Conservation (phyloP, 2,797 vertebrate species). For the Pempheris klunzingeri region DNA sequence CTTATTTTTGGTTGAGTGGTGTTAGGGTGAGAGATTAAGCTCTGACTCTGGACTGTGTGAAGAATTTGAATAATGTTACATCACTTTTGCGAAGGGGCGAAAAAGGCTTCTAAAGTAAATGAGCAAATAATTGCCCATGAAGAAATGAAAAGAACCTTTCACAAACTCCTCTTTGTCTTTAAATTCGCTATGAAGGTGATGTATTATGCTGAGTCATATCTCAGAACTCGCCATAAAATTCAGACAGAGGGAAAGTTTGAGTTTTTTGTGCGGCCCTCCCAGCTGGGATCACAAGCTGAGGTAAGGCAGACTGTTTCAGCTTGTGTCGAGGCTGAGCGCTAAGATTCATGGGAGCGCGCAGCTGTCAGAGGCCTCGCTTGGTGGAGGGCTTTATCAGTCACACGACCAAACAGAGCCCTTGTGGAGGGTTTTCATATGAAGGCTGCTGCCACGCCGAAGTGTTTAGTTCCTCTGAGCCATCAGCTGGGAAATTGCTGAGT, state of each 20-base stretch:
- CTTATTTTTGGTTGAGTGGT: neutral
- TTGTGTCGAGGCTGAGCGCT: slow-evolving; percentile 34
- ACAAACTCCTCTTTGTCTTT: neutral
- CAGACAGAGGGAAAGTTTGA: slow-evolving; percentile 2
- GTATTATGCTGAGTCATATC: slow-evolving; percentile 14
- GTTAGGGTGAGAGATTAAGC: slow-evolving; percentile 3
- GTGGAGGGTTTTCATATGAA: slow-evolving; percentile 48
- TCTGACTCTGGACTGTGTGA: neutral
- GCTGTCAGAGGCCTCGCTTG: slow-evolving; percentile 71
- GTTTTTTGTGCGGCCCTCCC: slow-evolving; percentile 26
- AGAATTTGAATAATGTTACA: neutral
- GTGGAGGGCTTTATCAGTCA: slow-evolving; percentile 66
- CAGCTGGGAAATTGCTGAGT: slow-evolving; percentile 86
- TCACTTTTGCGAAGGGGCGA: slow-evolving; percentile 3
- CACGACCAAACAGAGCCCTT: slow-evolving; percentile 46
- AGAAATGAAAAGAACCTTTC: slow-evolving; percentile 4
- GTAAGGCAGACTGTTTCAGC: slow-evolving; percentile 24
- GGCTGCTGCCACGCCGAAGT: slow-evolving; percentile 61
- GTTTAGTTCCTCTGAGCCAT: slow-evolving; percentile 75
- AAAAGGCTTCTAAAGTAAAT: slow-evolving; percentile 17
- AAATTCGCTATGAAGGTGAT: slow-evolving; percentile 18
- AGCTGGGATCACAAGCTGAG: slow-evolving; percentile 48
- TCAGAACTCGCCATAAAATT: slow-evolving; percentile 26
- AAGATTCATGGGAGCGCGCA: slow-evolving; percentile 57
- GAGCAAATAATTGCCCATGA: slow-evolving; percentile 14